Base-by-base conservation (phyloP, 2,888 invertebrate genomes). In the Holacanthella duospinosa region DNA sequence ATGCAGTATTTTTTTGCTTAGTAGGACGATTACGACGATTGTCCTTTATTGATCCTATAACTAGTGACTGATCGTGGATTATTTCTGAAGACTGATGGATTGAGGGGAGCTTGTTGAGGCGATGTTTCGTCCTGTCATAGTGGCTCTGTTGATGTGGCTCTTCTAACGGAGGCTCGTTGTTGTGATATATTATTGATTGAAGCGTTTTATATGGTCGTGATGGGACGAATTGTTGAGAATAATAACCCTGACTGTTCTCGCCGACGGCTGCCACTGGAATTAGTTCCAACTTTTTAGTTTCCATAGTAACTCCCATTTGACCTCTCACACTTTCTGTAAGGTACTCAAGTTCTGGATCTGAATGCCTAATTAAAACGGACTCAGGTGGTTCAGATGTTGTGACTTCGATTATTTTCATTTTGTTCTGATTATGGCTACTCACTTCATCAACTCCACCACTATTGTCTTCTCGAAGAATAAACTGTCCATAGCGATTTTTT, bases 121-220 rank as follows among this genome's bases (percentile, higher is more conserved):
- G 54, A 19, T 61, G 43, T 43, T 59, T 54, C 12, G 64, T 64
- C 58, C 64, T 28, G 27, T 64, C 64, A 28, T 59, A 64, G 29
- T 64, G 64, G 21, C 27, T 24, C 43, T 9, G 19, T 28, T 19
- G 25, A 25, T 57, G 4, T 53, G 29, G 55, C 36, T 55, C 26
- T 43, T 43, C 2, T n/a, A n/a, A n/a, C 43, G 43, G 29, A 19
- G 44, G 62, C 2, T 43, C 48, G 53, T 55, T 21, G n/a, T n/a
- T n/a, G n/a, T n/a, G n/a, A n/a, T n/a, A n/a, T n/a, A n/a, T n/a
- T n/a, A n/a, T n/a, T n/a, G n/a, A n/a, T n/a, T n/a, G n/a, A n/a
- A n/a, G n/a, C n/a, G n/a, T n/a, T n/a, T n/a, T n/a, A n/a, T n/a
- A n/a, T n/a, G n/a, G n/a, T n/a, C n/a, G n/a, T 48, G 21, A 27